phyloP scores from a whole-genome alignment of 2,888 invertebrate genomes.

The Embidobia sp. region DNA sequence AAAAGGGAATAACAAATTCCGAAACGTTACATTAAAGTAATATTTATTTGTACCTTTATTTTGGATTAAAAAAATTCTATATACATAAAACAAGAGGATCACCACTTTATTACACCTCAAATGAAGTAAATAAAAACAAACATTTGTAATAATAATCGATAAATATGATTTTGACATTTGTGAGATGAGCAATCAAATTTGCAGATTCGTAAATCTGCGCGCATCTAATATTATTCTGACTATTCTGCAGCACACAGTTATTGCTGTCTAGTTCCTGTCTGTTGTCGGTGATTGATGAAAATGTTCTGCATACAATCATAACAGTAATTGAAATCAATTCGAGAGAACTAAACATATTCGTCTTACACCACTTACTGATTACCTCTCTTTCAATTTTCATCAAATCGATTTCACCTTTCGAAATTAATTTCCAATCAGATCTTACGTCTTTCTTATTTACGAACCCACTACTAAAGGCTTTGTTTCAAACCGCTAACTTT shows the following conservation, averaged over 20 bases:
- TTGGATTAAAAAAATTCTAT: no score
- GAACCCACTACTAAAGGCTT: no score
- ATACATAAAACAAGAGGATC: no score
- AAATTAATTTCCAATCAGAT: no score
- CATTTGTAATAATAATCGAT: slow-evolving; percentile 21
- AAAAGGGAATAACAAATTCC: no score
- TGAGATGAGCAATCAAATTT: slow-evolving; percentile 46
- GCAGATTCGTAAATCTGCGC: slow-evolving; percentile 48
- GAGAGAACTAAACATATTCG: slow-evolving; percentile 16
- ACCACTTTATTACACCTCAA: no score
- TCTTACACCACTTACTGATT: slow-evolving; percentile 2
- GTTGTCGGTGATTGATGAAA: slow-evolving; percentile 59
- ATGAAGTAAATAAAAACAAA: no score
- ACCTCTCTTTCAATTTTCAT: neutral
- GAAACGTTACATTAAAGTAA: no score
- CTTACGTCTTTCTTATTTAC: no score
- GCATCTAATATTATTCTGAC: slow-evolving; percentile 48
- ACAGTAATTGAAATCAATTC: slow-evolving; percentile 52
- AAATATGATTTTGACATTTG: slow-evolving; percentile 37
- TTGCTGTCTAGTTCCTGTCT: slow-evolving; percentile 57
- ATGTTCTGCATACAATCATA: slow-evolving; percentile 53
- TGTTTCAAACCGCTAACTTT: no score
- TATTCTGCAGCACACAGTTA: slow-evolving; percentile 43
- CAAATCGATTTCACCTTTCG: no score
- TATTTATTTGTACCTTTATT: no score